Evolutionary conservation across 1,140 invertebrate genomes (phyloP).

Genomic region (Condylostylus longicornis): DNA sequence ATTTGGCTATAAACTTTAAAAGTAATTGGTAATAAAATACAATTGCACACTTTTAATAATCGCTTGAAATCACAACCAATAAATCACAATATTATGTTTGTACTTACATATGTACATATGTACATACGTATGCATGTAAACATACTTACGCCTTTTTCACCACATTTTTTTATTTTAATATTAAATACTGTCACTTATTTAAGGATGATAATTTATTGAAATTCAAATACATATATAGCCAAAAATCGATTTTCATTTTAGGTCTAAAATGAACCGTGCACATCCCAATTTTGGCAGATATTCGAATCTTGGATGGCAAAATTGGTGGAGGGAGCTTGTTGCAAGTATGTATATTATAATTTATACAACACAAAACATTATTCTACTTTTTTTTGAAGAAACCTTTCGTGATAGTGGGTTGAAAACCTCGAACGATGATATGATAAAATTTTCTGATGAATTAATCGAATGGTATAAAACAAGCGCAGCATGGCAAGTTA

Average conservation of each 20-base stretch:
- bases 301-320: constrained; percentile 50
- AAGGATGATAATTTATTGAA: too few relatives aligned
- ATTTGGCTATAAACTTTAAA: constrained; percentile 47
- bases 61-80: too few relatives aligned
- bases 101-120: too few relatives aligned
- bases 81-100: too few relatives aligned
- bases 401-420: constrained; percentile 27
- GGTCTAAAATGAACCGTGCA: constrained; percentile 38
- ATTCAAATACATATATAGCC: too few relatives aligned
- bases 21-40: constrained; percentile 44
- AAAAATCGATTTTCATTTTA: too few relatives aligned
- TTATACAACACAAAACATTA: constrained; percentile 2
- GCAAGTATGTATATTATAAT: constrained; percentile 11
- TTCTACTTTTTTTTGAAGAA: constrained; percentile 7
- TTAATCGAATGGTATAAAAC: constrained; percentile 53
- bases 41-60: too few relatives aligned
- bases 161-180: too few relatives aligned
- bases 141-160: too few relatives aligned
- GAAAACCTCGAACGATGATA: constrained; percentile 30
- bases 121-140: too few relatives aligned
- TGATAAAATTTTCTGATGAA: constrained; percentile 41
- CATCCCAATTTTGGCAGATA: constrained; percentile 68
- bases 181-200: too few relatives aligned
- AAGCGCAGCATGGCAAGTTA: constrained; percentile 50
- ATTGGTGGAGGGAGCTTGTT: constrained; percentile 59